Evolutionary conservation across 2,797 vertebrate species (phyloP).

Genomic region (Miichthys miiuy): DNA sequence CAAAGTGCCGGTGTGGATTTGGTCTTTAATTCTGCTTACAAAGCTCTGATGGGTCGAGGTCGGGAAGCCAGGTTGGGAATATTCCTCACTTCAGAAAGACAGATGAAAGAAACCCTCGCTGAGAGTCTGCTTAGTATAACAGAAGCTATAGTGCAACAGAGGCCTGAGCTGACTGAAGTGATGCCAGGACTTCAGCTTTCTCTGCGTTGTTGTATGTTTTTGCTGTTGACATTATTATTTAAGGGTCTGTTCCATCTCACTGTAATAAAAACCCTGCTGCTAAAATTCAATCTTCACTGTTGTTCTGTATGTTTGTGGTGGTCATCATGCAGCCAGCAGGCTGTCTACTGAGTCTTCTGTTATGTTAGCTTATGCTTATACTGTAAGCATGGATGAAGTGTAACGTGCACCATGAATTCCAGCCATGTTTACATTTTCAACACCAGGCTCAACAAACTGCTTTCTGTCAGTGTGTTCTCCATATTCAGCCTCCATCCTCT

Average conservation of each 20-base stretch:
- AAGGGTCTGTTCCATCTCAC: slow-evolving; percentile 4
- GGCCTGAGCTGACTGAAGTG: background rate
- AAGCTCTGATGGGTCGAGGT: background rate
- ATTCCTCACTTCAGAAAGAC: background rate
- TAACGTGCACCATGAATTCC: background rate
- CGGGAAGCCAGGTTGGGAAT: background rate
- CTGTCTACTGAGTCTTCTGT: background rate
- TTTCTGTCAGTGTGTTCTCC: slow-evolving; percentile 12
- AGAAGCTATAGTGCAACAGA: background rate
- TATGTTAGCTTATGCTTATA: background rate
- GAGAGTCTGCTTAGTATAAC: background rate
- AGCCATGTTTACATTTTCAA: slow-evolving; percentile 12
- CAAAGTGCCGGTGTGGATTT: background rate
- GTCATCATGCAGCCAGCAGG: background rate
- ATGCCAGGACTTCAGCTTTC: background rate
- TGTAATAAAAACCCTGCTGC: background rate
- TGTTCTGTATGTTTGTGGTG: slow-evolving; percentile 1
- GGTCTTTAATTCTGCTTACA: background rate
- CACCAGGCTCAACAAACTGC: background rate
- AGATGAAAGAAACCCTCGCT: background rate
- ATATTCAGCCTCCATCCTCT: background rate
- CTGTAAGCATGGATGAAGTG: background rate
- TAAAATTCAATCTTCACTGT: background rate
- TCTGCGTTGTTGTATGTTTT: background rate
- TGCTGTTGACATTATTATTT: slow-evolving; percentile 1